Percentiles rank a stretch among this genome's conserved stretches.
Conservation (phyloP, 2,113 vertebrate genomes). For the Macheiramphus alcinus region DNA sequence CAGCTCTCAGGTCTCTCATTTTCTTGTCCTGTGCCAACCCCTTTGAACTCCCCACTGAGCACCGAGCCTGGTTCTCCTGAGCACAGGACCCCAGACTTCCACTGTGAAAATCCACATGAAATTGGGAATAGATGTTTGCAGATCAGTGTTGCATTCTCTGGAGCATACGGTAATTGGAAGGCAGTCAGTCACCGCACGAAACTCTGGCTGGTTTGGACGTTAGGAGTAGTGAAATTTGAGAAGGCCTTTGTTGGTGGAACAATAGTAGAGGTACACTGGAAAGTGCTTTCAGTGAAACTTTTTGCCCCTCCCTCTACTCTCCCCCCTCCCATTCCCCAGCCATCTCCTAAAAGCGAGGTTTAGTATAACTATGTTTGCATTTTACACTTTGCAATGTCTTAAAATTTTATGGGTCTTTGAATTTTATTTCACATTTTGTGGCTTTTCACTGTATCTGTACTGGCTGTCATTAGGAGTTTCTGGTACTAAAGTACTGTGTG, state of each 20-base stretch:
- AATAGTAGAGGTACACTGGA: not conserved
- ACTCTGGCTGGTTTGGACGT: not conserved
- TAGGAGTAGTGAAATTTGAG: slow-evolving; percentile 28
- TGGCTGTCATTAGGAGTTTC: not conserved
- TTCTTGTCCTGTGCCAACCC: not conserved
- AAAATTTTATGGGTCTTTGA: not conserved
- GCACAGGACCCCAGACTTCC: not conserved
- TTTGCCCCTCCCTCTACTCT: not conserved
- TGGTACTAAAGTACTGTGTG: fast-evolving
- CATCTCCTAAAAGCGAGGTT: not conserved
- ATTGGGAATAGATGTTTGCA: not conserved
- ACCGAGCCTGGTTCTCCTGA: fast-evolving
- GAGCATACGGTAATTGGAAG: not conserved
- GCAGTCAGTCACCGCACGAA: not conserved
- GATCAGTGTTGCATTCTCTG: not conserved
- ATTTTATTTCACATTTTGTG: not conserved
- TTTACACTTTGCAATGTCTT: not conserved
- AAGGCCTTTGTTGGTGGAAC: slow-evolving; percentile 30
- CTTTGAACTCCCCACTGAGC: not conserved
- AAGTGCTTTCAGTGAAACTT: not conserved
- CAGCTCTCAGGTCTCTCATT: not conserved
- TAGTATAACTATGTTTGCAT: not conserved
- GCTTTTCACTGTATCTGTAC: not conserved
- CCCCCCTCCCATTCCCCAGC: not conserved
- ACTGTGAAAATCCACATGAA: not conserved